Base-by-base conservation (phyloP, 2,797 vertebrate genomes). In the Poecilia wingei region DNA sequence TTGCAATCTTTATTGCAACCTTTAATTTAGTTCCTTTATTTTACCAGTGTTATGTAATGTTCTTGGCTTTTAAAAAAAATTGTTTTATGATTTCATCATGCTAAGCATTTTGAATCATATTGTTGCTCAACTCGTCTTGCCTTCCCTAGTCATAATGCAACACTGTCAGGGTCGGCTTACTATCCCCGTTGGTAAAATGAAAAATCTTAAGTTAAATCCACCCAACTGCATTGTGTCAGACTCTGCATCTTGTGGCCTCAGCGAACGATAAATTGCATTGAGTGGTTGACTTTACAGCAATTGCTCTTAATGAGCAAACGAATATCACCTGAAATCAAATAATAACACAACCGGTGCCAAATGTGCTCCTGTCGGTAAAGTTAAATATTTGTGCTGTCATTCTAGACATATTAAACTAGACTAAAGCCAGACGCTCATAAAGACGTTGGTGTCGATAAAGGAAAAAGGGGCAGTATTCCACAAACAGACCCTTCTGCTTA, bases 391-490 rank as follows among this genome's bases (percentile, higher is more conserved):
- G 31, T 71, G 69, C 14, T 45, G 28, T 9, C 14, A 31, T 33
- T 47, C 45, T 5, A 33, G 70, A 72, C 45, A 31, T 75, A 57
- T 82, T 49, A 59, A 82, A 3, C 41, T 57, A 33, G 36, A 72
- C 45, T 0, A 47, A 31, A 36, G 31, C 75, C 76, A 66, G 72
- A 76, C n/a, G 47, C 75, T 78, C 77, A 33, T 1, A 72, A 74
- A 66, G 70, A 73, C 68, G 83, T 74, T 76, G 82, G 84, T 53
- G 13, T 61, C 14, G 79, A 82, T 77, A 46, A 86, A 86, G 84
- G 36, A 84, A 87, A 33, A 25, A 18, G 64, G n/a, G 36, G 7
- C 53, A n/a, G 25, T 47, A 46, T 22, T 76, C 1, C 59, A 64
- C 31, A 59, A 28, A 59, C 28, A 61, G 12, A 33, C 59, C 51